These are phyloP conservation scores for Zaprionus obscuricornis DNA, from an alignment of 2,888 invertebrate species.

Conservation along the genomic window DNA sequence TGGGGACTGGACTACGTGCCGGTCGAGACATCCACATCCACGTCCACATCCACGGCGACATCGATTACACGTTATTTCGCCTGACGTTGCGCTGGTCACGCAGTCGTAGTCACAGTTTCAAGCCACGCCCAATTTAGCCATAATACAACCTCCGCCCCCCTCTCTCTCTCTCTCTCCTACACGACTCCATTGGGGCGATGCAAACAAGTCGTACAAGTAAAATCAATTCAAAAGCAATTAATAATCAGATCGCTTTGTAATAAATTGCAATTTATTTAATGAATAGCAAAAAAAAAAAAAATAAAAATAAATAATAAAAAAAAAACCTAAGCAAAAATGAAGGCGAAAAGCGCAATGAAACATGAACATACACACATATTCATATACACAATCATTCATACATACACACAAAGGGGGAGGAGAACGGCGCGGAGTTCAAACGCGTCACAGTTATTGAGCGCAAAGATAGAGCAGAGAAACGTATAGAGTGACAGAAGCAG, in stretches of 20 bases:
- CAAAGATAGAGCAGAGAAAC: background rate
- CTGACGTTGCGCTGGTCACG: slow-evolving; percentile 71
- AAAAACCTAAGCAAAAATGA: slow-evolving; percentile 51
- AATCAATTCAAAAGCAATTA: slow-evolving; percentile 70
- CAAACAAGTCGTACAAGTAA: slow-evolving; percentile 38
- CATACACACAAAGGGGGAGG: slow-evolving; percentile 8
- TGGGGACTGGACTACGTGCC: slow-evolving; percentile 62
- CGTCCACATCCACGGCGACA: slow-evolving; percentile 28
- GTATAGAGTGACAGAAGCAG: background rate
- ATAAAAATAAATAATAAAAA: too few species aligned
- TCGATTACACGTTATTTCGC: slow-evolving; percentile 30
- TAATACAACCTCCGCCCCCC: background rate
- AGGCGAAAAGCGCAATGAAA: slow-evolving; percentile 56
- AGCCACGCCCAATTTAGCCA: background rate
- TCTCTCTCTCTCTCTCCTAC: too few species aligned
- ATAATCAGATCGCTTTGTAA: slow-evolving; percentile 72
- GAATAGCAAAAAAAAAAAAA: slow-evolving; percentile 30
- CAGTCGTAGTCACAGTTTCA: slow-evolving; percentile 30
- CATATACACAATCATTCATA: background rate
- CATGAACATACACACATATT: slow-evolving; percentile 15
- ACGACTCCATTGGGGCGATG: slow-evolving; percentile 21
- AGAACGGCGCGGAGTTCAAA: slow-evolving; percentile 40
- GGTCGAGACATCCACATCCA: slow-evolving; percentile 35
- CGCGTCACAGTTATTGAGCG: slow-evolving; percentile 52
- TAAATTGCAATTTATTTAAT: slow-evolving; percentile 73